Base-by-base conservation (phyloP, 1,140 invertebrate species). In the Drosophila obscura region DNA sequence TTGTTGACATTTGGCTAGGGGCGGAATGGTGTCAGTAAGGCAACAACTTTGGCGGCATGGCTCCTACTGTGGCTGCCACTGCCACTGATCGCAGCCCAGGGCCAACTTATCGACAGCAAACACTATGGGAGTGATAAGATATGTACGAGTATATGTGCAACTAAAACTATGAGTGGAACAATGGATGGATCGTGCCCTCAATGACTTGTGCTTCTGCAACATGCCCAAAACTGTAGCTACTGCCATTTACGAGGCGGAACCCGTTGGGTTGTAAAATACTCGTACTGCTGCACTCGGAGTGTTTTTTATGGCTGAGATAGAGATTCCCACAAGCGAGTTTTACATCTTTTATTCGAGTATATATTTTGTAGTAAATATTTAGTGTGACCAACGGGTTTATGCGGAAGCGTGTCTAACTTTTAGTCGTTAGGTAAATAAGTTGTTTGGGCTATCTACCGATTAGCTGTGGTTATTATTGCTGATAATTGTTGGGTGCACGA, bases 81-180 rank as follows among this genome's bases (percentile, higher is more conserved):
- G 64, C 44, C 59, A 67, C 51, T 73, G 64, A 69, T 41, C 53
- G 52, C 35, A 43, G 51, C 62, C 53, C 68, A 82, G 48, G 74
- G 64, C 60, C 74, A 69, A 65, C 35, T 60, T 63, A 62, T 75
- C 77, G 62, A 58, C 56, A 67, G 64, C 26, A 75, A 80, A 71
- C 61, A 80, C 48, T 57, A 66, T 24, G 57, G 58, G 55, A 52
- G 35, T 48, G 79, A 82, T 81, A 81, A 81, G 79, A 82, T 78
- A 31, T 6, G 7, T 31, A 31, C 28, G 2, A 26, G 2, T 31
- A 75, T 46, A 26, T 22, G 11, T 16, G 26, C 15, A 1, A 56
- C 19, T 7, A 22, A 22, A 55, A 58, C 15, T 51, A 26, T 28
- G 11, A 60, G 16, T 41, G 50, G 8, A 4, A 11, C 9, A 11